These are phyloP conservation scores for Pluvialis apricaria DNA, from an alignment of 2,113 vertebrate genomes.

Conservation along the genomic window DNA sequence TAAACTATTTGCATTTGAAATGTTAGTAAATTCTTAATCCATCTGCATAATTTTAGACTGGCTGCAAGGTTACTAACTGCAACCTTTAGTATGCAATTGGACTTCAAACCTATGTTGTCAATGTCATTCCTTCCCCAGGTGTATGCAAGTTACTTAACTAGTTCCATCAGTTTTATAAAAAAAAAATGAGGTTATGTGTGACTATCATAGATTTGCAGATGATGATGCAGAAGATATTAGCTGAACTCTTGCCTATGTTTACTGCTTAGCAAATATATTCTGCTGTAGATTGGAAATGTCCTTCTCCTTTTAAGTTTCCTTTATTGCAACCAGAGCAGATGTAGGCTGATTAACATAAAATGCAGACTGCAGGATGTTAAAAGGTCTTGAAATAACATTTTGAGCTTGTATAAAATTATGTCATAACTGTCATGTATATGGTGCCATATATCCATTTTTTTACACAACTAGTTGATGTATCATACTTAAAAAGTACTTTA, in stretches of 20 bases:
- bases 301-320: neutral
- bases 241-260: neutral
- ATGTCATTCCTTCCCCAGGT: neutral
- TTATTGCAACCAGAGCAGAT: neutral
- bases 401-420: neutral
- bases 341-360: neutral
- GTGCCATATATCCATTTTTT: neutral
- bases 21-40: neutral
- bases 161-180: neutral
- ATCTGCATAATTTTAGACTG: neutral
- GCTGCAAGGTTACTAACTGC: neutral
- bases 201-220: neutral
- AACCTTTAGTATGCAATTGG: neutral
- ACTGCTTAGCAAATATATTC: neutral
- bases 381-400: conserved; percentile 3
- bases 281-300: neutral
- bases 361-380: neutral
- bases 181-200: neutral
- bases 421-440: neutral
- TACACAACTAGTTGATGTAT: neutral
- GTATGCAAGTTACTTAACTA: neutral
- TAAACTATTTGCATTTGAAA: neutral
- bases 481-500: neutral
- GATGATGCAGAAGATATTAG: neutral
- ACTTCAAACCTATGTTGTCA: neutral